A percentile compares a stretch with the other conserved stretches of the same genome.
Evolutionary conservation across 2,797 vertebrate genomes (phyloP).

Genomic region (Pagetopsis macropterus): DNA sequence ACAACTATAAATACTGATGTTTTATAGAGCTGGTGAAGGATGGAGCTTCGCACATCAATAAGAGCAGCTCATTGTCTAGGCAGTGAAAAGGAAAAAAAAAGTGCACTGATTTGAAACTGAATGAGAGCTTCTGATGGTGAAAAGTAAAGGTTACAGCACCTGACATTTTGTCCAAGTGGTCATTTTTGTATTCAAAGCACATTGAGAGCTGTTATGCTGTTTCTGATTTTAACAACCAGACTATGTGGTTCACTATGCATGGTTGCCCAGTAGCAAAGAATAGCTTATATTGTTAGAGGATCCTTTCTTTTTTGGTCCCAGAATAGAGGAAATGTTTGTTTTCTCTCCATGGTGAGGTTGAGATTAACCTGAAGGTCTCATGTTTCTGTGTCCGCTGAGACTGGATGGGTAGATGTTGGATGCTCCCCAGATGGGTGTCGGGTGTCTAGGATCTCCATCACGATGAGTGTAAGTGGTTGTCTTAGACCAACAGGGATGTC

Average conservation of each 20-base stretch:
- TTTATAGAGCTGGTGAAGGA: conserved; percentile 36
- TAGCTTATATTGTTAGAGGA: background rate
- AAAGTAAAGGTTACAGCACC: conserved; percentile 36
- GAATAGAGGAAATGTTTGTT: conserved; percentile 9
- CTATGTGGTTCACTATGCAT: background rate
- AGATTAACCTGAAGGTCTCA: conserved; percentile 14
- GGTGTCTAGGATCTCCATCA: conserved; percentile 21
- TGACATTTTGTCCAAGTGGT: conserved; percentile 48
- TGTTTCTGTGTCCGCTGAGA: conserved; percentile 21
- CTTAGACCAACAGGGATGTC: conserved; percentile 2
- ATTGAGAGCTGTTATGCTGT: conserved; percentile 7
- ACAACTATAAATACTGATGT: conserved; percentile 51
- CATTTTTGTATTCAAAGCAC: conserved; percentile 42
- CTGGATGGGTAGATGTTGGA: conserved; percentile 14
- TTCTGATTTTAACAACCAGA: conserved; percentile 3
- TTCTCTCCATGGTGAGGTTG: conserved; percentile 4
- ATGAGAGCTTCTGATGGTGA: conserved; percentile 20
- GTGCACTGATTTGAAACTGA: background rate
- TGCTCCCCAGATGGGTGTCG: conserved; percentile 12
- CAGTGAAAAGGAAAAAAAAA: conserved; percentile 10
- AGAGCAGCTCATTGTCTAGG: conserved; percentile 18
- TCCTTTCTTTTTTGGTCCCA: background rate
- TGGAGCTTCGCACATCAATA: conserved; percentile 36
- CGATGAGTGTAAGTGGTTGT: conserved; percentile 3
- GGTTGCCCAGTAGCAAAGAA: background rate